Base-by-base conservation (phyloP, 2,797 vertebrate genomes). In the Adelosebastes latens region DNA sequence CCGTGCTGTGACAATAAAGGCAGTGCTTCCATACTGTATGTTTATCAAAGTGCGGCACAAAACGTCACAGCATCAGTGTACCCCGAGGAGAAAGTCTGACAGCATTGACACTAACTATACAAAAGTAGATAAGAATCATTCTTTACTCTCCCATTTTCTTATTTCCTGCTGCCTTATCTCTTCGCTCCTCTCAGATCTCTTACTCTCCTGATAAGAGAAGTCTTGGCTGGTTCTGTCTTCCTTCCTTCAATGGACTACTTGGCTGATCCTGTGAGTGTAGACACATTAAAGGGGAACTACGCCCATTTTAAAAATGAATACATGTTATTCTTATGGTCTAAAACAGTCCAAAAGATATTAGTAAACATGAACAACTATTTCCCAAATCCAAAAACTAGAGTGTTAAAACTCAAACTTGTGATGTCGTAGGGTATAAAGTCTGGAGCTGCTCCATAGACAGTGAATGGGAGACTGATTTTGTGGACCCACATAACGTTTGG, bases 241-340 rank as follows among this genome's bases (percentile, higher is more conserved):
- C 98, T 99, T 90, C 98, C 98, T 67, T 97, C 97, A 82, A 95
- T 99, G 97, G 98, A 99, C 95, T 99, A 97, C 90, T 96, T 99
- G 95, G 98, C 98, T 88, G 98, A 99, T 94, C 98, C 98, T 92
- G 98, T 99, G 96, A 97, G 97, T 95, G 79, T 82, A 87, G 82
- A 87, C 72, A 61, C 42, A 55, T 79, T 68, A 58, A 56, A 20
- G 16, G 46, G 46, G 3, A 49, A 49, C 46, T 9, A 49, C 2
- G 46, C 46, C 46, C 46, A 49, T 20, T 49, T 4, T 1, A 7
- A 49, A 20, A 49, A 49, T 49, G 2, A 3, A 49, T 49, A 49
- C 42, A 46, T 20, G 46, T 49, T 49, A 49, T 49, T 49, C 46
- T 20, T 49, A 49, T 49, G 46, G 46, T 49, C 46, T 49, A 49